Conservation (phyloP, 2,113 vertebrate genomes). For the Carollia perspicillata region DNA sequence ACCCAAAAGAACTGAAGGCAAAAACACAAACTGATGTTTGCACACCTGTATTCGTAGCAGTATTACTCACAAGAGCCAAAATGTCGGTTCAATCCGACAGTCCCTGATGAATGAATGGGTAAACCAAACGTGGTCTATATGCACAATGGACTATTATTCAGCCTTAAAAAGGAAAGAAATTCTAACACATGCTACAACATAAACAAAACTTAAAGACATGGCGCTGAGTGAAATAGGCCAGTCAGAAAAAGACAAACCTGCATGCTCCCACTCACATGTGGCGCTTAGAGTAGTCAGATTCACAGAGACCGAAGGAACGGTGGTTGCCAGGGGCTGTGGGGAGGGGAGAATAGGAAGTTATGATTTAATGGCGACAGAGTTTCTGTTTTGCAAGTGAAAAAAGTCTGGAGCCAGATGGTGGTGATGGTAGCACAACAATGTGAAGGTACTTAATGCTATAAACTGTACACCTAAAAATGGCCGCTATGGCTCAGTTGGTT, state of each 20-base stretch:
- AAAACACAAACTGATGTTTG: neutral
- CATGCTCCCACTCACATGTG: neutral
- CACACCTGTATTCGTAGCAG: neutral
- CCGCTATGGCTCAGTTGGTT: too few species aligned
- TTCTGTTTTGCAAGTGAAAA: neutral
- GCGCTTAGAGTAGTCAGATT: neutral
- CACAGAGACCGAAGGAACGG: neutral
- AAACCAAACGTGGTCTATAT: neutral
- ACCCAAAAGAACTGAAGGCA: neutral
- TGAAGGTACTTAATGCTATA: neutral
- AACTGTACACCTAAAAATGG: neutral
- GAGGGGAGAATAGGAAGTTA: neutral
- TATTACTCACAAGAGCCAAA: neutral
- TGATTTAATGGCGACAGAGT: neutral
- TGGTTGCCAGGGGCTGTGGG: neutral
- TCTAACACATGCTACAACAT: neutral
- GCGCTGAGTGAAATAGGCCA: neutral
- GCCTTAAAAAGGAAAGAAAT: neutral
- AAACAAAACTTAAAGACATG: neutral
- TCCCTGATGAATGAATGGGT: fast-evolving
- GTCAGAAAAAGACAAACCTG: neutral
- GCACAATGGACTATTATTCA: too few species aligned
- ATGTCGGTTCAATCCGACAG: neutral
- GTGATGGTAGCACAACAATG: fast-evolving
- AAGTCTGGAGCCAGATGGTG: neutral